Conservation (phyloP, 2,113 vertebrate genomes). For the Rhodinocichla rosea region DNA sequence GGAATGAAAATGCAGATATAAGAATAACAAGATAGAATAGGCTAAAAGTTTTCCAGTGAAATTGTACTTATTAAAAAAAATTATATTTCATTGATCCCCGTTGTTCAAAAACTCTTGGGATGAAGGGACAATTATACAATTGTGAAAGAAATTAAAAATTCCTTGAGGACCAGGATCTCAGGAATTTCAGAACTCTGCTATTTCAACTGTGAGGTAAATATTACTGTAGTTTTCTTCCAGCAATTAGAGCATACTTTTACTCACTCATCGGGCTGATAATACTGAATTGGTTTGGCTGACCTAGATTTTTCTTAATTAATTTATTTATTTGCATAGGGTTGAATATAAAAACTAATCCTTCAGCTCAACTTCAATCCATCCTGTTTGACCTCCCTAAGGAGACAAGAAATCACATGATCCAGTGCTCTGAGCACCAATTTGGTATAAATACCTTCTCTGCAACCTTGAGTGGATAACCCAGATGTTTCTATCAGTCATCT, state of each 20-base stretch:
- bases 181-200: not conserved
- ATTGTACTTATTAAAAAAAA: not conserved
- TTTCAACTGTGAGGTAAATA: not conserved
- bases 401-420: not conserved
- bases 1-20: not conserved
- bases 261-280: not conserved
- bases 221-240: not conserved
- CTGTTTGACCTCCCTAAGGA: not conserved
- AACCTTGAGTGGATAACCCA: not conserved
- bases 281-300: not conserved
- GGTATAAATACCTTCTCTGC: not conserved
- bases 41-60: not conserved
- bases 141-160: not conserved
- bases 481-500: not conserved
- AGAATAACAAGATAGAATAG: not conserved
- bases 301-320: not conserved
- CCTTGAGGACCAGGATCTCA: not conserved
- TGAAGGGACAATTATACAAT: rapidly evolving
- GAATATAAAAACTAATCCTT: not conserved
- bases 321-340: not conserved
- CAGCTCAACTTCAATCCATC: not conserved
- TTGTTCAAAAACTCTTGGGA: not conserved
- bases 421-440: not conserved
- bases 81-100: rapidly evolving
- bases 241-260: not conserved